These are phyloP conservation scores for Pogonomyrmex californicus DNA, from an alignment of 1,140 invertebrate species.

Conservation along the genomic window DNA sequence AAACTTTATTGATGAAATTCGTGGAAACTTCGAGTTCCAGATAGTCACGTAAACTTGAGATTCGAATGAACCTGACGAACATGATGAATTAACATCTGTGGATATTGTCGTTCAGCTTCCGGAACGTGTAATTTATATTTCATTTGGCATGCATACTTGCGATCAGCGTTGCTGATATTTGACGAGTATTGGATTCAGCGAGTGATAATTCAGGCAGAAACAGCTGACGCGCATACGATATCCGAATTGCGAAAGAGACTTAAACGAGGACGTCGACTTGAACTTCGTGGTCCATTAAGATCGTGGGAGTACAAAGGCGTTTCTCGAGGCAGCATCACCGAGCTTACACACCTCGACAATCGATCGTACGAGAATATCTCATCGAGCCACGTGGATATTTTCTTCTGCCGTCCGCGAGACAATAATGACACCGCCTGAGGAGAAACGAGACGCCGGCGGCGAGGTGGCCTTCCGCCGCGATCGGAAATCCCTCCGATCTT, in stretches of 20 bases:
- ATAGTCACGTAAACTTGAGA: neutral
- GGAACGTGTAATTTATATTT: constrained; percentile 12
- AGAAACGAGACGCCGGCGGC: constrained; percentile 7
- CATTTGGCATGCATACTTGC: neutral
- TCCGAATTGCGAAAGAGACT: constrained; percentile 6
- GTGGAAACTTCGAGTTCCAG: neutral
- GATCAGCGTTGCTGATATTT: neutral
- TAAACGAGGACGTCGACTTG: constrained; percentile 3
- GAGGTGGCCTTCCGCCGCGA: neutral
- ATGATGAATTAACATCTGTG: neutral
- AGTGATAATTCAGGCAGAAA: neutral
- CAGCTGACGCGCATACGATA: neutral
- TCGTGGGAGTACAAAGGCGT: constrained; percentile 10
- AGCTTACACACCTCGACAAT: constrained; percentile 44
- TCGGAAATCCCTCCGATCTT: neutral
- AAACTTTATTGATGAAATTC: constrained; percentile 27
- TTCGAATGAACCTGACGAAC: neutral
- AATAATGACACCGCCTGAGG: constrained; percentile 61
- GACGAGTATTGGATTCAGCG: neutral
- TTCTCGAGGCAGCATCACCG: constrained; percentile 23
- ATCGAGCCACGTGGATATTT: constrained; percentile 32
- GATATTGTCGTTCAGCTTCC: neutral
- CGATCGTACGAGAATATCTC: constrained; percentile 47
- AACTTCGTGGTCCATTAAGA: constrained; percentile 3
- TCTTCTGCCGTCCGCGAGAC: constrained; percentile 61